Base-by-base conservation (phyloP, 1,140 invertebrate species). In the Sitophilus oryzae region DNA sequence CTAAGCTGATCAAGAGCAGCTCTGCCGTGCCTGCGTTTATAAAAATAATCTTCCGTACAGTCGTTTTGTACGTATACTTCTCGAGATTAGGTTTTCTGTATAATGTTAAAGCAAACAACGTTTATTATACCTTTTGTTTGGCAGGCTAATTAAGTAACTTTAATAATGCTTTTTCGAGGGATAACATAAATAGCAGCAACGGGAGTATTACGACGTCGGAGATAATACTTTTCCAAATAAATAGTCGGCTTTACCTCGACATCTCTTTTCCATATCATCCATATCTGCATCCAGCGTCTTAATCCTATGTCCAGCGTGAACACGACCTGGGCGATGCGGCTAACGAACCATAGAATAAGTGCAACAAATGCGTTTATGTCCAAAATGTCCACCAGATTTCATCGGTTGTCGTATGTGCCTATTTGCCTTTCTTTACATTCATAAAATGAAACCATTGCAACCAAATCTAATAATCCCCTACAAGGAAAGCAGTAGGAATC, bases 1-100 rank as follows among this genome's bases (percentile, higher is more conserved):
- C 56, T 61, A 61, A 61, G 59, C 59, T 61, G 51, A 61, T 58
- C 59, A 61, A 57, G 49, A 56, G 53, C 55, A 58, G 54, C 51
- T 61, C 49, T 47, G 48, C 14, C 49, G 50, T 53, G 55, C 48
- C 58, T 61, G 54, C 47, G 41, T 56, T 46, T 56, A 61, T 56
- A 57, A 56, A 61, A 57, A 61, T 61, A 61, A 61, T 61, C 59
- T 57, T 57, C 40, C 46, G 37, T 44, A 49, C 25, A 51, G 46
- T 56, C 40, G 54, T 56, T 50, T 36, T 44, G 40, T 43, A 36
- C 55, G 55, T 57, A 57, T 61, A 58, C 55, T 61, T 56, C 47
- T 42, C 46, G 51, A 52, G 59, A 61, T 61, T 61, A 61, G 18
- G 50, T 60, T 57, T 56, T 50, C 54, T 41, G 52, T 54, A 47